These are phyloP conservation scores for Theocolax elegans DNA, from an alignment of 1,140 invertebrate genomes.

Conservation along the genomic window DNA sequence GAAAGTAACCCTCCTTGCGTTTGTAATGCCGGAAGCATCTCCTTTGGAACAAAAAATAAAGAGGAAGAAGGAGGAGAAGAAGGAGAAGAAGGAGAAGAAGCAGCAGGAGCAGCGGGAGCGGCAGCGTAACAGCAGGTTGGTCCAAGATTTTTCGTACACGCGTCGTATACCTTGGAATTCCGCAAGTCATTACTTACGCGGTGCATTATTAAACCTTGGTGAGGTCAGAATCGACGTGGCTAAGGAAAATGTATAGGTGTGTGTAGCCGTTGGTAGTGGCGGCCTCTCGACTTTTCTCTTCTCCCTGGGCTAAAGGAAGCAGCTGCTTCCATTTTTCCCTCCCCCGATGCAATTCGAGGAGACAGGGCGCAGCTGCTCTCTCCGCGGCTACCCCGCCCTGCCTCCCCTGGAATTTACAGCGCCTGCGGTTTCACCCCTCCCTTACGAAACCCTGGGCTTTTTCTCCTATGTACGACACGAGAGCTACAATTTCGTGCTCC, in stretches of 20 bases:
- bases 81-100: background rate
- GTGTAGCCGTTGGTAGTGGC: background rate
- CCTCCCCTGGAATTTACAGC: slow-evolving; percentile 21
- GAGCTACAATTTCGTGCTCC: background rate
- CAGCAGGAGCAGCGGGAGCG: too few species aligned
- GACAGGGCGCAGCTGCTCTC: slow-evolving; percentile 37
- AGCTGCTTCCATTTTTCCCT: background rate
- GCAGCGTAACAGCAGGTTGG: too few species aligned
- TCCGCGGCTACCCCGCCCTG: background rate
- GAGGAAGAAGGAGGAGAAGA: background rate
- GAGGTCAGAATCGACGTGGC: background rate
- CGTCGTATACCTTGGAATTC: background rate
- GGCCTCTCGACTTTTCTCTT: slow-evolving; percentile 5
- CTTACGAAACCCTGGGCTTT: background rate
- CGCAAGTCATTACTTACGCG: slow-evolving; percentile 29
- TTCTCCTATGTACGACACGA: background rate
- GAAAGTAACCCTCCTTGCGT: background rate
- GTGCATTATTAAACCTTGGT: slow-evolving; percentile 28
- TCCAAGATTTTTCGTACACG: background rate
- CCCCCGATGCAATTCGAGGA: slow-evolving; percentile 37
- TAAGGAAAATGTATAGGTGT: background rate
- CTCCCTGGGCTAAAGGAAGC: background rate
- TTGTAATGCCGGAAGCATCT: background rate
- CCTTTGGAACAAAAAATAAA: background rate
- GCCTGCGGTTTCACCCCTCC: slow-evolving; percentile 4